Percentiles rank a stretch among this genome's conserved stretches.
Evolutionary conservation across 2,113 vertebrate species (phyloP).

Genomic region (Probosciger aterrimus): DNA sequence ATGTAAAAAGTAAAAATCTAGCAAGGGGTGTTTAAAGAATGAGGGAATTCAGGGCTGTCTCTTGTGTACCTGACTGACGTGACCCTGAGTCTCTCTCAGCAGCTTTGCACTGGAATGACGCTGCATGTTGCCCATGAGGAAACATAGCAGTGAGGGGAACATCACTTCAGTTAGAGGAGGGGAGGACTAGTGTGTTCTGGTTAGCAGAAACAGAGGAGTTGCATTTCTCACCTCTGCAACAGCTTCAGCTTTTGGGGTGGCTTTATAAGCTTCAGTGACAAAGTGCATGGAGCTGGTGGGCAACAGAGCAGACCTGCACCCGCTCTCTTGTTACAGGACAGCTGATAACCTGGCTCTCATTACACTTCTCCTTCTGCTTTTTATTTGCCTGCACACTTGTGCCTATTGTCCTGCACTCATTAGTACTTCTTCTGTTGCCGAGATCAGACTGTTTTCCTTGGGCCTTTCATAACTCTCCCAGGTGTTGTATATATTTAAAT

Average conservation of each 20-base stretch:
- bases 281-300: background rate
- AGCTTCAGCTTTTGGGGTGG: background rate
- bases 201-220: background rate
- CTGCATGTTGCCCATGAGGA: background rate
- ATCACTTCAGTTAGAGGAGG: background rate
- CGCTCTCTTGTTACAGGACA: background rate
- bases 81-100: background rate
- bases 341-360: background rate
- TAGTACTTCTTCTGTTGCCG: background rate
- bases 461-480: background rate
- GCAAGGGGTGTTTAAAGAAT: background rate
- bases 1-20: background rate
- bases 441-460: background rate
- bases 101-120: background rate
- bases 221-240: background rate
- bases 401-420: background rate
- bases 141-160: background rate
- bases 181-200: background rate
- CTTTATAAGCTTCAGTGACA: background rate
- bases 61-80: background rate
- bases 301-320: background rate
- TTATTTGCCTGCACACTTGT: background rate
- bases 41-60: background rate
- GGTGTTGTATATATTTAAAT: background rate
- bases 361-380: conserved; percentile 20